Evolutionary conservation across 2,797 vertebrate species (phyloP).

Genomic region (Eospalax fontanierii): DNA sequence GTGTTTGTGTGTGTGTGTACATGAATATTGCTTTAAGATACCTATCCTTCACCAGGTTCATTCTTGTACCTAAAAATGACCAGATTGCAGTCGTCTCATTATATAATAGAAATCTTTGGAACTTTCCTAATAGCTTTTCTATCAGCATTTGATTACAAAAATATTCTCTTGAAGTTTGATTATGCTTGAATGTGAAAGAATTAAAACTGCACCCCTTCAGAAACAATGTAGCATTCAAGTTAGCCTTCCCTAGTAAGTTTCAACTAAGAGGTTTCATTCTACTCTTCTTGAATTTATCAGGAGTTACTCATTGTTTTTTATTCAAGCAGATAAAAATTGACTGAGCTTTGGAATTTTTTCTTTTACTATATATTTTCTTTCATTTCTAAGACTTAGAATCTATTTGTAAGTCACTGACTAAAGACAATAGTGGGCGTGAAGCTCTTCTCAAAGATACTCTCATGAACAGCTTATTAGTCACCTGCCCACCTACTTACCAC

Average conservation of each 20-base stretch:
- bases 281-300: constrained; percentile 39
- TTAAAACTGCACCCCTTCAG: constrained; percentile 46
- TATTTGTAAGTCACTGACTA: constrained; percentile 54
- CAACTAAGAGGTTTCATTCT: constrained; percentile 30
- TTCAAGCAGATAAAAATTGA: not conserved
- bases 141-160: constrained; percentile 60
- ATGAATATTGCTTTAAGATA: not conserved
- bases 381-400: constrained; percentile 48
- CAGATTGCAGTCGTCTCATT: constrained; percentile 37
- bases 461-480: constrained; percentile 19
- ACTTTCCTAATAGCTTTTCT: constrained; percentile 57
- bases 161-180: constrained; percentile 64
- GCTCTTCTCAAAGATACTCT: constrained; percentile 4
- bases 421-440: constrained; percentile 65
- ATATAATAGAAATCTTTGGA: constrained; percentile 14
- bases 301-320: not conserved
- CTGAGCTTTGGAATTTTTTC: constrained; percentile 1
- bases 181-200: constrained; percentile 37
- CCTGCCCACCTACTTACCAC: not conserved
- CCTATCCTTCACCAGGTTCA: not conserved
- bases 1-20: not conserved
- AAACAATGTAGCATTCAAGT: constrained; percentile 56
- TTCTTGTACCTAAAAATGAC: constrained; percentile 1
- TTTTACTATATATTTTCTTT: not conserved
- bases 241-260: not conserved